These are phyloP conservation scores for Gastrophryne carolinensis DNA, from an alignment of 2,797 vertebrate genomes.

Conservation along the genomic window DNA sequence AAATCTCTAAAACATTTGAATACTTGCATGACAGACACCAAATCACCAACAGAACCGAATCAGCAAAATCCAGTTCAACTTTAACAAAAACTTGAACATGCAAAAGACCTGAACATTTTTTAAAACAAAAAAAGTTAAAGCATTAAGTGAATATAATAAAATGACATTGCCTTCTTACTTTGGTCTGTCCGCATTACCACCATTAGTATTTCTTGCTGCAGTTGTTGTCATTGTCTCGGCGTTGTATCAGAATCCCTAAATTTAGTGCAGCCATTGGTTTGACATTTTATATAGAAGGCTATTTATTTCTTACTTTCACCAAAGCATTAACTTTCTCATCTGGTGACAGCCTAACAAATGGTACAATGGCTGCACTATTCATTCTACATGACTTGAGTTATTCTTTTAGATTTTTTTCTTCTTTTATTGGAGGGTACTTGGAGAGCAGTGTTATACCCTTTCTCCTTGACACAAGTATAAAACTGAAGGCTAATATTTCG, in stretches of 20 bases:
- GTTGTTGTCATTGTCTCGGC: constrained; percentile 20
- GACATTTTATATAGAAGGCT: constrained; percentile 33
- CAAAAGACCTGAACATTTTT: too few relatives aligned
- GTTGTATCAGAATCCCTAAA: constrained; percentile 25
- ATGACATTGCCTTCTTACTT: too few relatives aligned
- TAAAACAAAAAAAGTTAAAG: too few relatives aligned
- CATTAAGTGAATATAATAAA: too few relatives aligned
- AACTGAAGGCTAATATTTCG: constrained; percentile 8
- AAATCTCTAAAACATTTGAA: too few relatives aligned
- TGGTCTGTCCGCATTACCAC: background rate
- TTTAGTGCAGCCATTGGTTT: constrained; percentile 12
- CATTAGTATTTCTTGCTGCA: constrained; percentile 29
- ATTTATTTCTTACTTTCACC: constrained; percentile 37
- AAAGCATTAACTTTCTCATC: constrained; percentile 37
- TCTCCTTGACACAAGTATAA: background rate
- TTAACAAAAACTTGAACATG: too few relatives aligned
- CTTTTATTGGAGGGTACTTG: constrained; percentile 3
- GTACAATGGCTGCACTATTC: background rate
- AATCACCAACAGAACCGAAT: too few relatives aligned
- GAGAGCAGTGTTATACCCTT: constrained; percentile 21
- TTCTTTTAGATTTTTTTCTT: constrained; percentile 6
- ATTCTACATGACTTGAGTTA: constrained; percentile 28
- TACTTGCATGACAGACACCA: too few relatives aligned
- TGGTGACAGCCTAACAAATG: constrained; percentile 42
- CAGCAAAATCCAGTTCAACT: too few relatives aligned